phyloP scores from a whole-genome alignment of 2,888 invertebrate genomes.

The Hydrotaea diabolus region DNA sequence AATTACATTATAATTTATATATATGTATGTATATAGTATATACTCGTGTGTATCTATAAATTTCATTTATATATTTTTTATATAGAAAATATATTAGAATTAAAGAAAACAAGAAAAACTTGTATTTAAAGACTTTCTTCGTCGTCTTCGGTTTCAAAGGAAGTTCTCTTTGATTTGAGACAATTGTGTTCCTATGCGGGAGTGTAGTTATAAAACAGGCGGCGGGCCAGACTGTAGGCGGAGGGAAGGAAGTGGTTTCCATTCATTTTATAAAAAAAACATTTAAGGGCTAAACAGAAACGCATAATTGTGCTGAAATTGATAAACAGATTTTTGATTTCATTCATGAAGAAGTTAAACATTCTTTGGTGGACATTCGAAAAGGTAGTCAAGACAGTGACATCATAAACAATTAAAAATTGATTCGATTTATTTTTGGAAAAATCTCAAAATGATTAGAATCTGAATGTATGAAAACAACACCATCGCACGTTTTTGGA shows the following conservation, averaged over 20 bases:
- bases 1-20: slow-evolving; percentile 18
- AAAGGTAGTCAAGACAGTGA: no score
- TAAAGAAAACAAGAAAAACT: background rate
- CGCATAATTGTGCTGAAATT: no score
- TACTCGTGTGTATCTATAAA: slow-evolving; percentile 15
- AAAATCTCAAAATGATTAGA: no score
- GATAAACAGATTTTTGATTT: no score
- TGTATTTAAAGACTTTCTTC: background rate
- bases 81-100: slow-evolving; percentile 55
- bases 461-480: no score
- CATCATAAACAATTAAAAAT: no score
- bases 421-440: no score
- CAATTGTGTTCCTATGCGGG: slow-evolving; percentile 3
- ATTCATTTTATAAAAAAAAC: no score
- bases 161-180: slow-evolving; percentile 14
- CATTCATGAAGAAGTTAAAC: no score
- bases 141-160: background rate
- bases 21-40: slow-evolving; percentile 20
- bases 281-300: no score
- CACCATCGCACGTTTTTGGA: no score
- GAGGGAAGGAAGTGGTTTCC: background rate
- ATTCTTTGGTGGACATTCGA: no score
- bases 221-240: background rate
- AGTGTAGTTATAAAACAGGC: background rate
- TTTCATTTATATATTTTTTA: slow-evolving; percentile 48